phyloP scores from a whole-genome alignment of 2,888 invertebrate genomes.

The Morinoia aosen region DNA sequence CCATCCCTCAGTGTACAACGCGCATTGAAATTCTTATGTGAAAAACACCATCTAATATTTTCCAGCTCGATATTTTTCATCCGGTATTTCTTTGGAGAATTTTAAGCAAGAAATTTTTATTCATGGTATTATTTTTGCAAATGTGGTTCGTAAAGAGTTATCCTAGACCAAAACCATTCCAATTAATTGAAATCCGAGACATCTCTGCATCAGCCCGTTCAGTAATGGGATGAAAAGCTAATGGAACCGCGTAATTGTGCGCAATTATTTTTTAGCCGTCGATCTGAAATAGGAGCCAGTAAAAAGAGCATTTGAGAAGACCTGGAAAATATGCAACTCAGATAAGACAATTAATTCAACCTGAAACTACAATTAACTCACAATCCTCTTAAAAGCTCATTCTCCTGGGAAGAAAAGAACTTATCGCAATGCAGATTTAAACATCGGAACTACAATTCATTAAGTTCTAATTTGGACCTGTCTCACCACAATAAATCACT shows the following conservation, averaged over 20 bases:
- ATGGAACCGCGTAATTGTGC: no score
- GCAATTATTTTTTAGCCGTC: neutral
- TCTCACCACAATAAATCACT: conserved; percentile 27
- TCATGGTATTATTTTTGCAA: neutral
- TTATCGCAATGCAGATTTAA: conserved; percentile 15
- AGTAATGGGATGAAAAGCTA: no score
- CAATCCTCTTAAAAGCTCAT: neutral
- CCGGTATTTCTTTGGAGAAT: neutral
- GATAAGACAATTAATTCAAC: neutral
- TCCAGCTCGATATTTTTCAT: neutral
- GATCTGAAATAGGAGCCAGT: neutral
- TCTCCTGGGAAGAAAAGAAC: neutral
- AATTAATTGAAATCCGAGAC: no score
- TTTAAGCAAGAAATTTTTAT: neutral
- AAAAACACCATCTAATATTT: no score
- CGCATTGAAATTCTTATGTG: neutral
- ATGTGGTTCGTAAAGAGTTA: neutral
- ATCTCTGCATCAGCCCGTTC: no score
- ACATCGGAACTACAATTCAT: conserved; percentile 13
- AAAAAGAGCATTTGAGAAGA: neutral
- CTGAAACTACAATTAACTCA: neutral
- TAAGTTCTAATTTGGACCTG: conserved; percentile 34
- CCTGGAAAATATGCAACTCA: neutral
- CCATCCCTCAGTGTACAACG: neutral
- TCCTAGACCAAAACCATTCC: no score